These are phyloP conservation scores for Cataglyphis albicans DNA, from an alignment of 2,888 invertebrate species.

Conservation along the genomic window DNA sequence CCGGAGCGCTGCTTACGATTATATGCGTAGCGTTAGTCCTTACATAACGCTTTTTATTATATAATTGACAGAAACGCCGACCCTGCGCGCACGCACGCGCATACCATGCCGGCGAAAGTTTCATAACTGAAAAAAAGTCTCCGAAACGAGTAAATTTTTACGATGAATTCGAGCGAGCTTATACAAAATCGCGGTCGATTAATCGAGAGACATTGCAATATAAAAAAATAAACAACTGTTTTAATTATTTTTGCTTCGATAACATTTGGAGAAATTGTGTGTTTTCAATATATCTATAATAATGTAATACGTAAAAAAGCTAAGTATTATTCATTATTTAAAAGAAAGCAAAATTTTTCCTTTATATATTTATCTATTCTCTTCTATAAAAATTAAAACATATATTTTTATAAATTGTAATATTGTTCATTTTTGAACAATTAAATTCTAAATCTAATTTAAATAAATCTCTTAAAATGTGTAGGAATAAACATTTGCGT, in stretches of 20 bases:
- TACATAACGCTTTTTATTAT: conserved; percentile 85
- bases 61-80: conserved; percentile 83
- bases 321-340: neutral
- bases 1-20: conserved; percentile 73
- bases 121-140: conserved; percentile 56
- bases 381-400: neutral
- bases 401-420: neutral
- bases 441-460: neutral
- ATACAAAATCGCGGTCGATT: conserved; percentile 39
- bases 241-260: neutral
- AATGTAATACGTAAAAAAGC: neutral
- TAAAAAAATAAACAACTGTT: neutral
- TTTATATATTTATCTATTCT: neutral
- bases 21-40: conserved; percentile 81
- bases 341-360: neutral
- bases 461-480: neutral
- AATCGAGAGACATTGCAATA: conserved; percentile 17
- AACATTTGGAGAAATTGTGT: neutral
- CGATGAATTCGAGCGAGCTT: neutral
- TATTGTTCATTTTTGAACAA: neutral
- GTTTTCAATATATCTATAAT: neutral
- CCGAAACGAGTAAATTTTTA: conserved; percentile 29
- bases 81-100: conserved; percentile 70
- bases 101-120: conserved; percentile 65
- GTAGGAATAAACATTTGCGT: neutral